phyloP scores from a whole-genome alignment of 2,888 invertebrate genomes.

The Pristionchus mayeri region DNA sequence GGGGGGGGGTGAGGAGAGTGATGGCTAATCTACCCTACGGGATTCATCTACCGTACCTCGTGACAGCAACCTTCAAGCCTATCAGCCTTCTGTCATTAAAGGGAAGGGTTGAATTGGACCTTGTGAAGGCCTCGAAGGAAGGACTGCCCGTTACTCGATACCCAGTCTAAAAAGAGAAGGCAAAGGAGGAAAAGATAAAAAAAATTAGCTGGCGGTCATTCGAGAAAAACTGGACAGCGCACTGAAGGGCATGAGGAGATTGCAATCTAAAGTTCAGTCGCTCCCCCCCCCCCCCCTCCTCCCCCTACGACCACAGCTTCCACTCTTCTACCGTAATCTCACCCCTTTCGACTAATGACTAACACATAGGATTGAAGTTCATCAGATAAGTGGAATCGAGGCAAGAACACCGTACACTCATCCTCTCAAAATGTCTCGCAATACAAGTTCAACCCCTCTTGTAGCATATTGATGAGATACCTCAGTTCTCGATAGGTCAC shows the following conservation, averaged over 20 bases:
- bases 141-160: not conserved
- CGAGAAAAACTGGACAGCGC: conserved; percentile 2
- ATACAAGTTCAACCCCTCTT: not conserved
- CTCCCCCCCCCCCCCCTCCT: not conserved
- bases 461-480: not conserved
- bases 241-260: conserved; percentile 3
- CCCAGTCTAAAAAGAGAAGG: not conserved
- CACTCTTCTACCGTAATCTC: not conserved
- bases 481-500: not conserved
- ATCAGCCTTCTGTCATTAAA: conserved; percentile 33
- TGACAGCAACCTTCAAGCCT: conserved; percentile 22
- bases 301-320: not conserved
- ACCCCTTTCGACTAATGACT: not conserved
- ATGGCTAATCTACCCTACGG: not conserved
- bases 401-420: not conserved
- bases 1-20: not conserved
- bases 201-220: conserved; percentile 12
- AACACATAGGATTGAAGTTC: not conserved
- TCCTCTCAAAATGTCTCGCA: not conserved
- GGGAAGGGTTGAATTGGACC: conserved; percentile 21
- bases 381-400: not conserved
- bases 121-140: not conserved
- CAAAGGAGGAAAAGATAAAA: not conserved
- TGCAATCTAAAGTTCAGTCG: not conserved
- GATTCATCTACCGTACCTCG: not conserved